Evolutionary conservation across 2,797 vertebrate species (phyloP), one percentile per base, ranked within the genome.

Genomic region (Octomys mimax): DNA sequence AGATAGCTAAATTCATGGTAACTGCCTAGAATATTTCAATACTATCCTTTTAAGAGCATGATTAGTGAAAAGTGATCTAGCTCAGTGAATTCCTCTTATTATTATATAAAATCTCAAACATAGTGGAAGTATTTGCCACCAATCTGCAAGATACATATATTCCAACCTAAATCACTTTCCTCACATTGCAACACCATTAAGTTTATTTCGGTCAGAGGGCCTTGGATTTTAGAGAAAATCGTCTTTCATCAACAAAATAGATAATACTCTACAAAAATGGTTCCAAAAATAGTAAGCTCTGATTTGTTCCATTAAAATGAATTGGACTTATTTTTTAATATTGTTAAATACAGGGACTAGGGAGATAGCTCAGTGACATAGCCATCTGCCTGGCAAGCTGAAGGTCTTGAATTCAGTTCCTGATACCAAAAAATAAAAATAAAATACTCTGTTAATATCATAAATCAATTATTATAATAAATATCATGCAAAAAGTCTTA

Each of bases 31-130:
- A 42, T 21, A 71, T 97, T 96, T 96, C 83, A 97, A 75, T 81
- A 96, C 77, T 89, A 90, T 31, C 95, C 36, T 18, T 96, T 97
- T 90, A 96, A 96, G 31, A 83, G 31, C 26, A 54, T 92, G 95
- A 97, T 49, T 88, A 92, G 96, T 88, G 92, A 92, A 49, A 85
- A 94, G 19, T 96, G 61, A 97, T 94, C 71, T 85, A 28, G 5
- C 2, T 80, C 52, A 96, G 89, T 96, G 96, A 92, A 85, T 92
- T 93, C 95, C 85, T 95, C 96, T 96, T 36, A 81, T 87, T 75
- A 52, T 11, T 49, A 84, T 68, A 12, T 66, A 92, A 97, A 95
- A 70, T 54, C 62, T 90, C 93, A 97, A 54, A 33, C 68, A 95
- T 12, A 95, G 96, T 5, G 92, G 36, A 87, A 68, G 2, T 68